phyloP scores from a whole-genome alignment of 2,888 invertebrate species.

The Emesis castigata region DNA sequence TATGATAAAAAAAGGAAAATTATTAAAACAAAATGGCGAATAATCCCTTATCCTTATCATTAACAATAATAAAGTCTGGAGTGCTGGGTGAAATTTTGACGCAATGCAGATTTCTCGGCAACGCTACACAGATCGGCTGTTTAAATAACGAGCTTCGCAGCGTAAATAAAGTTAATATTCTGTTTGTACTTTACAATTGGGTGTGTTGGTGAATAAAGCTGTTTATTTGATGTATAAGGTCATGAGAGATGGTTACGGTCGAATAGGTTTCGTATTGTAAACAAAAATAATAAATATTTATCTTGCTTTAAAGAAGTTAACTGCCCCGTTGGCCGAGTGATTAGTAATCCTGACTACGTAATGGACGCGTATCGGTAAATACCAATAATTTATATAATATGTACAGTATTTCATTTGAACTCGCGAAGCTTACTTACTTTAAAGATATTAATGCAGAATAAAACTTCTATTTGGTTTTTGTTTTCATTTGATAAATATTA shows the following conservation, averaged over 20 bases:
- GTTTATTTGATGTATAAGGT: background rate
- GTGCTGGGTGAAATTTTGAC: background rate
- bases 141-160: background rate
- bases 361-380: too few relatives aligned
- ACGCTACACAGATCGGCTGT: background rate
- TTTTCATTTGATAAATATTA: too few relatives aligned
- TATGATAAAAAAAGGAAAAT: too few relatives aligned
- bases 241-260: background rate
- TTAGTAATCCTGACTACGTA: too few relatives aligned
- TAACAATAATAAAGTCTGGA: background rate
- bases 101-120: slow-evolving; percentile 6
- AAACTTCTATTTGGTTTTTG: too few relatives aligned
- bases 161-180: slow-evolving; percentile 8
- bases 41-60: background rate
- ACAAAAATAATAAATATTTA: background rate
- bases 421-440: too few relatives aligned
- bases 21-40: background rate
- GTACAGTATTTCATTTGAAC: too few relatives aligned
- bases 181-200: background rate
- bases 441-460: too few relatives aligned
- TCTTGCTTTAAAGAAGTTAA: too few relatives aligned
- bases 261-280: background rate
- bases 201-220: background rate
- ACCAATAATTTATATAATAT: too few relatives aligned
- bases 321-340: too few relatives aligned